These are phyloP conservation scores for Gerris buenoi DNA, from an alignment of 1,140 invertebrate species.

Conservation along the genomic window DNA sequence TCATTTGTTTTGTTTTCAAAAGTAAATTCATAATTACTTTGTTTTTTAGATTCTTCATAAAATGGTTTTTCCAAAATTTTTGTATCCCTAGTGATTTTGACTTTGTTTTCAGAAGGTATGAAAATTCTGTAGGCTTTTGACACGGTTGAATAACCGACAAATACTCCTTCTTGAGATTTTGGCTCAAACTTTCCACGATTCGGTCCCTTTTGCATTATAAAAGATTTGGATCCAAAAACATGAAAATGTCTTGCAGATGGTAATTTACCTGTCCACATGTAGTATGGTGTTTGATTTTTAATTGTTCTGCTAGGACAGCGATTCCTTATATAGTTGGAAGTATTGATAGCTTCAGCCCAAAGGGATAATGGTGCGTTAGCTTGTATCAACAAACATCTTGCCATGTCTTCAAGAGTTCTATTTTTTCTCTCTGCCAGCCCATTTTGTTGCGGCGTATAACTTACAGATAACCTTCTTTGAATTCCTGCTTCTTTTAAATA, in stretches of 20 bases:
- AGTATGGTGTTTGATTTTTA: too few relatives aligned
- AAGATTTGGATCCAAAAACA: constrained; percentile 19
- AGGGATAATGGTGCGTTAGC: constrained; percentile 14
- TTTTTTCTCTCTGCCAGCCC: constrained; percentile 30
- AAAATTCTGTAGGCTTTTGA: too few relatives aligned
- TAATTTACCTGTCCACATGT: constrained; percentile 26
- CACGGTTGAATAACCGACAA: too few relatives aligned
- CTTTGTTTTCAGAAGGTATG: too few relatives aligned
- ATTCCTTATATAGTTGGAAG: constrained; percentile 32
- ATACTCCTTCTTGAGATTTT: too few relatives aligned
- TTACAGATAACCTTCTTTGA: constrained; percentile 8
- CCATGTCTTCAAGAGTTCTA: constrained; percentile 24
- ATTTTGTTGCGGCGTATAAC: constrained; percentile 29
- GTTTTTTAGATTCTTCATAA: too few relatives aligned
- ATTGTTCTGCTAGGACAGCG: constrained; percentile 23
- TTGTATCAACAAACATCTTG: constrained; percentile 21
- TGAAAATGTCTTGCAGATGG: constrained; percentile 25
- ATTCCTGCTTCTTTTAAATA: constrained; percentile 8
- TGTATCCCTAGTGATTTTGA: too few relatives aligned
- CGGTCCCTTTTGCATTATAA: too few relatives aligned
- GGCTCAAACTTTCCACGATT: too few relatives aligned
- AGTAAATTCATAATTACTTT: too few relatives aligned
- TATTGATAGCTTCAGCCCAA: constrained; percentile 22
- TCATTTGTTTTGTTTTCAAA: too few relatives aligned
- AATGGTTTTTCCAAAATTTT: too few relatives aligned